phyloP scores from a whole-genome alignment of 2,888 invertebrate genomes.

The Plebejus argus region DNA sequence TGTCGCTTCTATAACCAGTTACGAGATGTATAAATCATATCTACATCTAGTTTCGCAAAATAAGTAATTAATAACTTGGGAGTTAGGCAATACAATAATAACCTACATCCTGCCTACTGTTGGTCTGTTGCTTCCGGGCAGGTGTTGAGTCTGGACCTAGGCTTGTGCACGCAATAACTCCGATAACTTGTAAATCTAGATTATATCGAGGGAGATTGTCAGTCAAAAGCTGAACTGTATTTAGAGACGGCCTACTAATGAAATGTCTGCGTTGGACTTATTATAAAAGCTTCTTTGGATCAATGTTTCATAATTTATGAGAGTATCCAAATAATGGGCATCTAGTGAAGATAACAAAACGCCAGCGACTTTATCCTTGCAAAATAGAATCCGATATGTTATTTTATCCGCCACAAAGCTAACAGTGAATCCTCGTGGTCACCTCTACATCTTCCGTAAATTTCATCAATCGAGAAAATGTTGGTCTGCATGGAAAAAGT shows the following conservation, averaged over 20 bases:
- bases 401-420: too few species aligned
- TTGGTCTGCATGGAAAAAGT: too few species aligned
- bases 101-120: constrained; percentile 14
- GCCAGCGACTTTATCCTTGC: too few species aligned
- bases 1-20: neutral
- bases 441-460: too few species aligned
- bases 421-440: too few species aligned
- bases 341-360: too few species aligned
- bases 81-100: constrained; percentile 5
- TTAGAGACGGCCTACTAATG: neutral
- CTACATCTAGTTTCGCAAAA: neutral
- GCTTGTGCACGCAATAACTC: constrained; percentile 9
- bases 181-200: neutral
- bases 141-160: neutral
- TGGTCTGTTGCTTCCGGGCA: constrained; percentile 6
- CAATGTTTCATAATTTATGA: too few species aligned
- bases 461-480: too few species aligned
- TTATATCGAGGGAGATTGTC: neutral
- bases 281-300: too few species aligned
- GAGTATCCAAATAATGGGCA: too few species aligned
- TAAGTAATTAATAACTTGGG: constrained; percentile 11
- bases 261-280: too few species aligned
- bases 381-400: too few species aligned
- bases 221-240: neutral
- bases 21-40: neutral